phyloP scores from a whole-genome alignment of 23 tunicate genomes.

The Clavelina lepadiformis region DNA sequence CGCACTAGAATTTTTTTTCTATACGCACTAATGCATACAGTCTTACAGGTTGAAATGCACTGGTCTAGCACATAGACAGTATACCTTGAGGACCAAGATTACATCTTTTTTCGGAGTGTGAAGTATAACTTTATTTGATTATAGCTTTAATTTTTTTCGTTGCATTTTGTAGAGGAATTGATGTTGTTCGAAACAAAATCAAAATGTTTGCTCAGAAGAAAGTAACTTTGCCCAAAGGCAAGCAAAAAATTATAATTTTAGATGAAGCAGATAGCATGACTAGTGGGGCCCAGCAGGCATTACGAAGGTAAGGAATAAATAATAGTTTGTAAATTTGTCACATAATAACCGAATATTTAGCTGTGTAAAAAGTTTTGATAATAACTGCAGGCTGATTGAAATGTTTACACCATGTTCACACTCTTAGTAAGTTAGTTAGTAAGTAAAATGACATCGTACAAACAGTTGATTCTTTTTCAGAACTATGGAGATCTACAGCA shows the following conservation, averaged over 20 bases:
- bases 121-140: too few species aligned
- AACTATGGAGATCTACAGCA: constrained; percentile 98
- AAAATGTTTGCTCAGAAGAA: constrained; percentile 99
- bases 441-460: too few species aligned
- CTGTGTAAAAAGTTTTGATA: background rate
- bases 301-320: constrained; percentile 47
- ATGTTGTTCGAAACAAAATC: constrained; percentile 93
- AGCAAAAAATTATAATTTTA: constrained; percentile 84
- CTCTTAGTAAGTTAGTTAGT: too few species aligned
- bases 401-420: too few species aligned
- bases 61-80: too few species aligned
- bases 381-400: too few species aligned
- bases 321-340: background rate
- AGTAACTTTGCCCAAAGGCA: constrained; percentile 83
- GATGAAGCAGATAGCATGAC: constrained; percentile 99
- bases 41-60: too few species aligned
- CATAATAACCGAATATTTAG: background rate
- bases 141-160: too few species aligned
- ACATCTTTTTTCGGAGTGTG: too few species aligned
- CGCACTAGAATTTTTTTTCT: too few species aligned
- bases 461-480: constrained; percentile 24
- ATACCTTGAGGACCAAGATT: too few species aligned
- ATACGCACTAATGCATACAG: too few species aligned
- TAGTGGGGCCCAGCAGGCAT: constrained; percentile 95
- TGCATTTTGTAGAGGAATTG: constrained; percentile 86